Evolutionary conservation across 64 coral and sea anemone genomes (phyloP).

Genomic region (Stichodactyla mertensii): DNA sequence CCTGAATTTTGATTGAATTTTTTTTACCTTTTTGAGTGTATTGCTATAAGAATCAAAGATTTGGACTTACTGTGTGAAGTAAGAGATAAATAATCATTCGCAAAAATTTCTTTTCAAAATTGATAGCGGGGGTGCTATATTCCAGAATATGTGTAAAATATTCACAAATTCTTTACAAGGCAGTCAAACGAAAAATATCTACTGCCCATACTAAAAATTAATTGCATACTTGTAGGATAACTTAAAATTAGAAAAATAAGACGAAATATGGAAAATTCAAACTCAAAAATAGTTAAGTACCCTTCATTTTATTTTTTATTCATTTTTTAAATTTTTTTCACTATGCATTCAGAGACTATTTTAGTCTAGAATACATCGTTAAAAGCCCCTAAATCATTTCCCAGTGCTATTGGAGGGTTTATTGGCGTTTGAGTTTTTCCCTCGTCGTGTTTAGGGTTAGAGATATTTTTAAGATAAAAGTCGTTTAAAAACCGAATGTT

Average conservation of each 20-base stretch:
- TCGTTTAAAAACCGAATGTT: background rate
- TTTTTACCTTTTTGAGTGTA: too few species aligned
- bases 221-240: background rate
- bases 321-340: background rate
- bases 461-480: background rate
- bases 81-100: background rate
- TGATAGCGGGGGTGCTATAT: background rate
- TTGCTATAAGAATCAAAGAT: background rate
- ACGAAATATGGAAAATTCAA: background rate
- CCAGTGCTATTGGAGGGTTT: background rate
- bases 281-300: background rate
- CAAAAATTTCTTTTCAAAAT: background rate
- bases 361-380: background rate
- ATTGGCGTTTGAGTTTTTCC: background rate
- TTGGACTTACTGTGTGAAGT: background rate
- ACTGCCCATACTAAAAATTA: background rate
- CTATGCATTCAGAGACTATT: background rate
- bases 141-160: background rate
- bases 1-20: too few species aligned
- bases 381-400: too few species aligned
- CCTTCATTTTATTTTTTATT: background rate
- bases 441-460: background rate
- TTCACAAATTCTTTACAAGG: background rate
- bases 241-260: background rate
- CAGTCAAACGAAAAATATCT: background rate